Percentiles rank a stretch among this genome's conserved stretches.
These are phyloP conservation scores for Hypolimnas misippus DNA, from an alignment of 2,888 invertebrate species.

Conservation along the genomic window DNA sequence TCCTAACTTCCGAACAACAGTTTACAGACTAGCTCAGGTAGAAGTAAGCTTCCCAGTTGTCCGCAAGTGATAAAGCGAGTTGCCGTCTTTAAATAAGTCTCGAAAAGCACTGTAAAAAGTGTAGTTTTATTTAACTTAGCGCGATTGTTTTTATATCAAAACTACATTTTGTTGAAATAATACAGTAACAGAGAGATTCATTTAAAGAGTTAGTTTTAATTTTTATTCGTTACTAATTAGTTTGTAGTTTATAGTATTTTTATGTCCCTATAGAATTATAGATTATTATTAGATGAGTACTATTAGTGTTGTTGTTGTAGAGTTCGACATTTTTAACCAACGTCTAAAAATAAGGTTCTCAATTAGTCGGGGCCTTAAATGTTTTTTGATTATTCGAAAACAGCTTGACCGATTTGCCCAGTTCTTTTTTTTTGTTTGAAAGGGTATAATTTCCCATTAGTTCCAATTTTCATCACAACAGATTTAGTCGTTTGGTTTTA, in stretches of 20 bases:
- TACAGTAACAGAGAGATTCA: not conserved
- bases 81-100: conserved; percentile 45
- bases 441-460: too few species aligned
- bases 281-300: too few species aligned
- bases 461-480: too few species aligned
- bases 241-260: not conserved
- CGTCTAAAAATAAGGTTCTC: too few species aligned
- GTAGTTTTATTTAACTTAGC: not conserved
- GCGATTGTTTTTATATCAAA: not conserved
- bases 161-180: not conserved
- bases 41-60: conserved; percentile 68
- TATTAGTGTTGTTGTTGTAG: too few species aligned
- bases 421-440: too few species aligned
- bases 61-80: conserved; percentile 74
- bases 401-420: too few species aligned
- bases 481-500: too few species aligned
- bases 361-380: too few species aligned
- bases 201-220: not conserved
- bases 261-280: too few species aligned
- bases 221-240: not conserved
- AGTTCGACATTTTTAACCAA: too few species aligned
- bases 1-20: conserved; percentile 51
- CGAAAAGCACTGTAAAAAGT: conserved; percentile 10
- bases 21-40: conserved; percentile 57
- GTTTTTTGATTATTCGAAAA: too few species aligned